Evolutionary conservation across 2,888 invertebrate species (phyloP).

Genomic region (Petrolisthes manimaculis): DNA sequence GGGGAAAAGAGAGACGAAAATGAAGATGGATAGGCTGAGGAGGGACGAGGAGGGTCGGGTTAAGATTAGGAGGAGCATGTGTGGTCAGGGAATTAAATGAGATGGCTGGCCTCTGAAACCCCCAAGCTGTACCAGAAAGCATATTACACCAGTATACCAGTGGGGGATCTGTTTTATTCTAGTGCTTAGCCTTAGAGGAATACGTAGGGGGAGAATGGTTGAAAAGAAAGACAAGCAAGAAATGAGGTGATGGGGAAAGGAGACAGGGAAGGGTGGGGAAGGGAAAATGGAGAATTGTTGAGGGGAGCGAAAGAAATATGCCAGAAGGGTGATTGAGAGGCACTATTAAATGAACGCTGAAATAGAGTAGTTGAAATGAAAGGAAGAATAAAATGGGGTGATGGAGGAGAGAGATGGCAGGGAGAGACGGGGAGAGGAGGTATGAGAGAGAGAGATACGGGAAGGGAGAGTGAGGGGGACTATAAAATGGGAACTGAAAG

Average conservation of each 20-base stretch:
- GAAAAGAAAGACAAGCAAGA: neutral
- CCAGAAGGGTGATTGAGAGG: neutral
- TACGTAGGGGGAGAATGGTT: neutral
- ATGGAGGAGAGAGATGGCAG: neutral
- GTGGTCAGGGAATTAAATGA: no score
- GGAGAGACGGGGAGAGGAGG: neutral
- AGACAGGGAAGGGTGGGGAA: neutral
- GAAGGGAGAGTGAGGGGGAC: neutral
- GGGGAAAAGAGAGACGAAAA: neutral
- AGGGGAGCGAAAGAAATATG: neutral
- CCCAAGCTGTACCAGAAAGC: no score
- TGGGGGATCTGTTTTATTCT: no score
- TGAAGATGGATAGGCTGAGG: neutral
- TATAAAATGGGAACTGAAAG: neutral
- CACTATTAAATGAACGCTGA: no score
- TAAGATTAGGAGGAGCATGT: no score
- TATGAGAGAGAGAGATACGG: neutral
- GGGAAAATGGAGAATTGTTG: neutral
- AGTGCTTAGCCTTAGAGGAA: neutral
- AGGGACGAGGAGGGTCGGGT: neutral
- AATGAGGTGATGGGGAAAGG: neutral
- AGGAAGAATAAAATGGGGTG: neutral
- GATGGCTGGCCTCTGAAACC: no score
- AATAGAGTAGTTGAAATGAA: neutral
- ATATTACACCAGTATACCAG: no score